These are phyloP conservation scores for Rhynchomys soricoides DNA, from an alignment of 2,113 vertebrate genomes.

Conservation along the genomic window DNA sequence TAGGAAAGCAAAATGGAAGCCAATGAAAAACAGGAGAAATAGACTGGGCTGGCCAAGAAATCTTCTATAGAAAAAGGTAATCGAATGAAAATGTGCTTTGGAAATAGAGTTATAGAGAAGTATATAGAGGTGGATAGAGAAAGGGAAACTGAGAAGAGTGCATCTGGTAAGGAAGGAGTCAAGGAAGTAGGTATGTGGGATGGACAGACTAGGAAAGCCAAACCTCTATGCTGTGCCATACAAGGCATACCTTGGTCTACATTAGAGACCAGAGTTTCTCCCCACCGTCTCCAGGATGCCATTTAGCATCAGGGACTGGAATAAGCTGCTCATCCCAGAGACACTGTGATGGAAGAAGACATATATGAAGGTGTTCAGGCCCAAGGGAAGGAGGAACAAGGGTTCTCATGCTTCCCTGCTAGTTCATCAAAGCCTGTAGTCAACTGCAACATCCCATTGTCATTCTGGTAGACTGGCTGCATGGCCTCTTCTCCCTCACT, in stretches of 20 bases:
- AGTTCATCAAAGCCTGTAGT: background rate
- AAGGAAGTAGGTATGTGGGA: fast-evolving
- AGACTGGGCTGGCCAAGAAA: background rate
- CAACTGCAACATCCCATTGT: fast-evolving
- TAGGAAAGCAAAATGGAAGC: background rate
- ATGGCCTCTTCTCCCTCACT: background rate
- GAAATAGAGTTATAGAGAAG: background rate
- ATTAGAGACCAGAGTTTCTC: background rate
- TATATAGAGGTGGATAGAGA: background rate
- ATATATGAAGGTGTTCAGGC: background rate
- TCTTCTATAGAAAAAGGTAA: background rate
- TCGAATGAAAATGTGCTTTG: background rate
- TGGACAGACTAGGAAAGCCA: fast-evolving
- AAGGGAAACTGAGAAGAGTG: background rate
- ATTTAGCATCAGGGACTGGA: background rate
- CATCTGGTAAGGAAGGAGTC: background rate
- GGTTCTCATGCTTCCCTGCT: background rate
- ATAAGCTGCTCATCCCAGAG: background rate
- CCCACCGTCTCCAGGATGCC: background rate
- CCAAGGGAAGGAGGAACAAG: background rate
- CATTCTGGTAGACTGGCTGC: background rate
- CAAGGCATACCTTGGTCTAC: background rate
- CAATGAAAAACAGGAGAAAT: background rate
- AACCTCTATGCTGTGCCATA: fast-evolving
- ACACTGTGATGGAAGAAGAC: background rate